Conservation (phyloP, 1,140 invertebrate genomes). For the Ruditapes philippinarum region DNA sequence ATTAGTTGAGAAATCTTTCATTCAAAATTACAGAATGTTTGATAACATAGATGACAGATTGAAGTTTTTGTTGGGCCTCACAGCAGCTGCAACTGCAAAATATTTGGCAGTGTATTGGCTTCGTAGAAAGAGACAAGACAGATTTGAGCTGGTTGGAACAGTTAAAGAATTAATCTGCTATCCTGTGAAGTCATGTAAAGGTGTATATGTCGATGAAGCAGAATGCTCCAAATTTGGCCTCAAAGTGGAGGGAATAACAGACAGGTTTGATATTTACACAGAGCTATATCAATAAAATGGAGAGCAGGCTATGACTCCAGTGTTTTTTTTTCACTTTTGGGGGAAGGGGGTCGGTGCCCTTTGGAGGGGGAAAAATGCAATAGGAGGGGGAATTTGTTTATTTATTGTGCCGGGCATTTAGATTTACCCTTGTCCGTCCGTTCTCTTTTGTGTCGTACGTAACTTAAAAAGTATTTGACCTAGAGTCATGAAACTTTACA, state of each 20-base stretch:
- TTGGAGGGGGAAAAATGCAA: no score
- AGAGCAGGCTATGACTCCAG: no score
- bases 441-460: no score
- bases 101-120: neutral
- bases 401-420: no score
- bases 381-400: no score
- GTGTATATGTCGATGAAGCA: constrained; percentile 39
- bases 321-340: no score
- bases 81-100: neutral
- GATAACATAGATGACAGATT: neutral
- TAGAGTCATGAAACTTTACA: no score
- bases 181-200: constrained; percentile 63
- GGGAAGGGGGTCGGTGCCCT: no score
- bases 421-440: no score
- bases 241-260: constrained; percentile 6
- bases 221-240: constrained; percentile 52
- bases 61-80: constrained; percentile 22
- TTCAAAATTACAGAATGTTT: neutral
- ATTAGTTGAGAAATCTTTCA: no score
- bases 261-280: constrained; percentile 57
- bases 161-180: constrained; percentile 61
- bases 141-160: constrained; percentile 52
- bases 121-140: constrained; percentile 11
- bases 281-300: no score
- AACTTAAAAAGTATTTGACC: no score